Percentiles rank a stretch among this genome's conserved stretches.
Evolutionary conservation across 2,888 invertebrate genomes (phyloP).

Genomic region (Melangyna quadrimaculata): DNA sequence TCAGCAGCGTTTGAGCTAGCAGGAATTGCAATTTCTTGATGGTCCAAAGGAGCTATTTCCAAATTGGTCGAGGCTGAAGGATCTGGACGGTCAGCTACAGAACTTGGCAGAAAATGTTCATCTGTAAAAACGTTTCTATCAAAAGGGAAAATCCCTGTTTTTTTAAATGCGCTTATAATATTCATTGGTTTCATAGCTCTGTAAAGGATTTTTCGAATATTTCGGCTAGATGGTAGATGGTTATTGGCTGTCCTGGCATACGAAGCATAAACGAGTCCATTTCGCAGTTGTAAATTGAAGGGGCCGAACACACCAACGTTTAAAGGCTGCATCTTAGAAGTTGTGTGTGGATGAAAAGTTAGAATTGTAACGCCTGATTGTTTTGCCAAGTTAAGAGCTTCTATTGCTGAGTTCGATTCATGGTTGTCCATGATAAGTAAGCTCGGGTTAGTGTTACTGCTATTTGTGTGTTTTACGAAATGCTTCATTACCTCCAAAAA

Average conservation of each 20-base stretch:
- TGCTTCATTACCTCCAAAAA: conserved; percentile 77
- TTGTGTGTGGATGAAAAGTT: conserved; percentile 79
- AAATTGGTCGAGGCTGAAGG: too few relatives aligned
- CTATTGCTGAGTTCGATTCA: conserved; percentile 75
- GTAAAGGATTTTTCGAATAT: too few relatives aligned
- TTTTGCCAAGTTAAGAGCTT: conserved; percentile 66
- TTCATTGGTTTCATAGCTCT: too few relatives aligned
- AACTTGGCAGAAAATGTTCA: too few relatives aligned
- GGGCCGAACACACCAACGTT: conserved; percentile 74
- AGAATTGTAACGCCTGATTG: conserved; percentile 77
- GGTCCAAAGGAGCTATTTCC: too few relatives aligned
- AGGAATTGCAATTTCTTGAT: too few relatives aligned
- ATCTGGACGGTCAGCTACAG: too few relatives aligned
- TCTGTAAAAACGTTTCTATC: too few relatives aligned
- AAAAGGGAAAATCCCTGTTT: too few relatives aligned
- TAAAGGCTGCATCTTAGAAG: conserved; percentile 79
- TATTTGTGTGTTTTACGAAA: conserved; percentile 76
- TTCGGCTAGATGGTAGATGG: neutral
- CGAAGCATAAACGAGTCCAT: conserved; percentile 11
- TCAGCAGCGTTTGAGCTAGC: too few relatives aligned
- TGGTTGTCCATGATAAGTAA: conserved; percentile 73
- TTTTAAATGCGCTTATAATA: too few relatives aligned
- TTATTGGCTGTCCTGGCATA: conserved; percentile 9
- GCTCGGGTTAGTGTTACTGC: conserved; percentile 75
- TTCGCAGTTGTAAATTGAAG: conserved; percentile 25